phyloP scores from a whole-genome alignment of 2,888 invertebrate species.

The Rhagium mordax region DNA sequence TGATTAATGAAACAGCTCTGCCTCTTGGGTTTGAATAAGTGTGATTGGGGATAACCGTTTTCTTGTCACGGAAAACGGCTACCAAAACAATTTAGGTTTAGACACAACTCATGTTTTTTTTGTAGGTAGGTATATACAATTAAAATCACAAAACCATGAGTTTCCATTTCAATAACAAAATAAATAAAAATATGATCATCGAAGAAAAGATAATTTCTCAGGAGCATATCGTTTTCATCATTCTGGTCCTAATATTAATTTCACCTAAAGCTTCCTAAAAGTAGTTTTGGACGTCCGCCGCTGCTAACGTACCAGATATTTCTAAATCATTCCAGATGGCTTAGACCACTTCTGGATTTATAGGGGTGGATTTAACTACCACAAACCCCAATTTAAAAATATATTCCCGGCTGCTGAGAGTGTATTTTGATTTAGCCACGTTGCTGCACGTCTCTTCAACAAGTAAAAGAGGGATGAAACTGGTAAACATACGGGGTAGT shows the following conservation, averaged over 20 bases:
- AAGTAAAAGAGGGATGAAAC: not conserved
- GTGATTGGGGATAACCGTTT: not conserved
- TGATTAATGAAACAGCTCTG: not conserved
- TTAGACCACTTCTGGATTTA: conserved; percentile 26
- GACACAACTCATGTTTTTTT: not conserved
- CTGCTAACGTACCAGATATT: not conserved
- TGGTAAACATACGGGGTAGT: conserved; percentile 2
- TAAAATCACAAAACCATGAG: too few species aligned
- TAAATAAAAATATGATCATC: too few species aligned
- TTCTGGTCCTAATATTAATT: too few species aligned
- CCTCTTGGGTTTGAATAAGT: not conserved
- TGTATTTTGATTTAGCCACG: conserved; percentile 8
- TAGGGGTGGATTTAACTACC: conserved; percentile 25
- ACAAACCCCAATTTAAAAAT: conserved; percentile 22
- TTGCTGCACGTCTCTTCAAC: not conserved
- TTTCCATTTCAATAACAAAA: too few species aligned
- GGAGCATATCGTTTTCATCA: too few species aligned
- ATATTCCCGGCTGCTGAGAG: conserved; percentile 7
- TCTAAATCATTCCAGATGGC: conserved; percentile 26
- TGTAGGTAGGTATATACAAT: too few species aligned
- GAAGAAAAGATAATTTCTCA: too few species aligned
- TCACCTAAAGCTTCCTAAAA: too few species aligned
- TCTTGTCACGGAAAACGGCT: not conserved
- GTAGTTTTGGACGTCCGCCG: not conserved
- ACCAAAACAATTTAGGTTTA: not conserved